Conservation (phyloP, 2,888 invertebrate genomes). For the Petrophora chlorosata region DNA sequence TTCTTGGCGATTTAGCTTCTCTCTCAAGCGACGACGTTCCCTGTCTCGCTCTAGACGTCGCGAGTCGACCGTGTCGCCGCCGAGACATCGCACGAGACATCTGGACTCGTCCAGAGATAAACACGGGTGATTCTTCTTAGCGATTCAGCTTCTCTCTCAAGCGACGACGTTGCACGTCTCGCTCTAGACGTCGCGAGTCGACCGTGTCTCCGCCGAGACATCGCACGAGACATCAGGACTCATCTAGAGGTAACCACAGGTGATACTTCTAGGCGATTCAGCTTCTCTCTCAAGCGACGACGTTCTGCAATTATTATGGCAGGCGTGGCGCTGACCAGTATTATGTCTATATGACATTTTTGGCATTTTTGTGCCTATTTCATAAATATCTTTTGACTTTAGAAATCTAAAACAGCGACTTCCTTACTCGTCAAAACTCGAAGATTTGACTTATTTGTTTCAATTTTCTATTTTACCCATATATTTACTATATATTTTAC, state of each 20-base stretch:
- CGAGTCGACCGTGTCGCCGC: slow-evolving; percentile 70
- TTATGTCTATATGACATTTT: no score
- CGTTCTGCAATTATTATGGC: no score
- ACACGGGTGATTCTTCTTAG: slow-evolving; percentile 52
- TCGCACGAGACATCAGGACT: slow-evolving; percentile 59
- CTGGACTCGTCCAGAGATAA: slow-evolving; percentile 54
- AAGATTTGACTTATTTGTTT: no score
- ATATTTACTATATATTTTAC: no score
- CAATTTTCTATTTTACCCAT: no score
- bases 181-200: slow-evolving; percentile 74
- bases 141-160: slow-evolving; percentile 85
- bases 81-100: slow-evolving; percentile 67
- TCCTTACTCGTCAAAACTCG: no score
- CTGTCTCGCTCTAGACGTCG: slow-evolving; percentile 76
- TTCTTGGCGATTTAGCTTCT: slow-evolving; percentile 80
- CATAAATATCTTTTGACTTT: no score
- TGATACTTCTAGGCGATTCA: slow-evolving; percentile 34
- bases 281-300: slow-evolving; percentile 84
- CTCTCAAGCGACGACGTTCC: slow-evolving; percentile 83
- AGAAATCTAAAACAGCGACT: no score
- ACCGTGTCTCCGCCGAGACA: slow-evolving; percentile 72
- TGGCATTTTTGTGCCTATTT: no score
- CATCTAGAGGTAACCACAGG: slow-evolving; percentile 59
- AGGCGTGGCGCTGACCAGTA: no score
- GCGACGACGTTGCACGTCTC: slow-evolving; percentile 81